Evolutionary conservation across 2,888 invertebrate genomes (phyloP).

Genomic region (Drosophila hamatofila): DNA sequence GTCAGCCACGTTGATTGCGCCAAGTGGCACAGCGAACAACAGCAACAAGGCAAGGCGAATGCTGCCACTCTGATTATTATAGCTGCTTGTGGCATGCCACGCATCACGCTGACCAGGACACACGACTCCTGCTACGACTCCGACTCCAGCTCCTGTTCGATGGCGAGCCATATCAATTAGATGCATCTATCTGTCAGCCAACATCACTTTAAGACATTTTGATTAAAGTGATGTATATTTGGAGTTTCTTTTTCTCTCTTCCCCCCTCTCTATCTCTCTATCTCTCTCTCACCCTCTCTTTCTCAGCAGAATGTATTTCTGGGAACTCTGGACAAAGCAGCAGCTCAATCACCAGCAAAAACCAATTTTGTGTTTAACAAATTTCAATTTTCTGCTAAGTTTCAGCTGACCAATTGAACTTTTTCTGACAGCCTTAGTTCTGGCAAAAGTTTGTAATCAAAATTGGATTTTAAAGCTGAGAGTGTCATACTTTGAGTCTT

Average conservation of each 20-base stretch:
- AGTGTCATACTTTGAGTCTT: too few relatives aligned
- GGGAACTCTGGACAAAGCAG: not conserved
- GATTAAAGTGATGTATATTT: not conserved
- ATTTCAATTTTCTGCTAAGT: slow-evolving; percentile 8
- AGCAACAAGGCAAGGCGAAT: slow-evolving; percentile 32
- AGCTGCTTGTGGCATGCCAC: slow-evolving; percentile 59
- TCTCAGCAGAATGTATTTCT: not conserved
- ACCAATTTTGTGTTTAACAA: not conserved
- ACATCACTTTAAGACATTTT: slow-evolving; percentile 6
- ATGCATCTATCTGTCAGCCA: slow-evolving; percentile 17
- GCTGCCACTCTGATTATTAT: slow-evolving; percentile 41
- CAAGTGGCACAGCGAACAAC: slow-evolving; percentile 43
- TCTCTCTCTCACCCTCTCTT: not conserved
- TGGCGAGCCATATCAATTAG: slow-evolving; percentile 46
- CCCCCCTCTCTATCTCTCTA: not conserved
- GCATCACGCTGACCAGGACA: slow-evolving; percentile 31
- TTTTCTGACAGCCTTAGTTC: not conserved
- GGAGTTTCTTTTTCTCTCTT: not conserved
- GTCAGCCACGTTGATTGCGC: slow-evolving; percentile 63
- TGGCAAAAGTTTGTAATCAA: not conserved
- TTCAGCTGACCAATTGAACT: not conserved
- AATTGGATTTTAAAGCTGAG: not conserved
- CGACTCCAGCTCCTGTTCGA: not conserved
- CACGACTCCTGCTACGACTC: not conserved
- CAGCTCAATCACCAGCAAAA: slow-evolving; percentile 2